phyloP scores from a whole-genome alignment of 2,888 invertebrate genomes.

The Cetonia aurata region DNA sequence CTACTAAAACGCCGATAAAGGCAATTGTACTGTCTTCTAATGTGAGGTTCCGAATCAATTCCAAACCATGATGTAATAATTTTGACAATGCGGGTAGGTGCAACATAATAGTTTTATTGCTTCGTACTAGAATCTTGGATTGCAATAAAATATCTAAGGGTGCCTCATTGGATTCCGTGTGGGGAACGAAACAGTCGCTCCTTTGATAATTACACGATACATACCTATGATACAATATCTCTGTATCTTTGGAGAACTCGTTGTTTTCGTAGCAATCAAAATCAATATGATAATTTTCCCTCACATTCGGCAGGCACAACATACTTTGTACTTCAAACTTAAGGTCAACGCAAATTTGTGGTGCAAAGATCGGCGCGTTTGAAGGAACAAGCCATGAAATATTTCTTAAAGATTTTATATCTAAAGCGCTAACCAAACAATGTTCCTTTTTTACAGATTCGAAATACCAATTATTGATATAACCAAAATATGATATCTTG shows the following conservation, averaged over 20 bases:
- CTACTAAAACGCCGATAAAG: not conserved
- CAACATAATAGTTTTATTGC: too few species aligned
- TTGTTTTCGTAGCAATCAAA: not conserved
- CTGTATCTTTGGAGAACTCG: not conserved
- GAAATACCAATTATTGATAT: not conserved
- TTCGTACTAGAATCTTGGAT: not conserved
- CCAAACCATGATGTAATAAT: too few species aligned
- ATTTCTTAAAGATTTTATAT: not conserved
- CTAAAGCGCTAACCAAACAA: conserved; percentile 3
- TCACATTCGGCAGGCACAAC: not conserved
- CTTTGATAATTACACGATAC: not conserved
- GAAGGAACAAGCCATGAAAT: not conserved
- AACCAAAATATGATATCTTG: not conserved
- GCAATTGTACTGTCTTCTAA: not conserved
- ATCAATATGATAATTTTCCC: not conserved
- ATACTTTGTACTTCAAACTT: not conserved
- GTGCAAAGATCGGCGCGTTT: not conserved
- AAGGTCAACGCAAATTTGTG: not conserved
- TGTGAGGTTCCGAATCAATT: too few species aligned
- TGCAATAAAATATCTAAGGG: not conserved
- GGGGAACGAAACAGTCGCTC: not conserved
- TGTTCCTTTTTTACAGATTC: conserved; percentile 1
- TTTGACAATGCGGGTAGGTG: too few species aligned
- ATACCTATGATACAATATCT: not conserved
- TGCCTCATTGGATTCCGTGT: not conserved